Evolutionary conservation across 2,888 invertebrate species (phyloP).

Genomic region (Dryomyza anilis): DNA sequence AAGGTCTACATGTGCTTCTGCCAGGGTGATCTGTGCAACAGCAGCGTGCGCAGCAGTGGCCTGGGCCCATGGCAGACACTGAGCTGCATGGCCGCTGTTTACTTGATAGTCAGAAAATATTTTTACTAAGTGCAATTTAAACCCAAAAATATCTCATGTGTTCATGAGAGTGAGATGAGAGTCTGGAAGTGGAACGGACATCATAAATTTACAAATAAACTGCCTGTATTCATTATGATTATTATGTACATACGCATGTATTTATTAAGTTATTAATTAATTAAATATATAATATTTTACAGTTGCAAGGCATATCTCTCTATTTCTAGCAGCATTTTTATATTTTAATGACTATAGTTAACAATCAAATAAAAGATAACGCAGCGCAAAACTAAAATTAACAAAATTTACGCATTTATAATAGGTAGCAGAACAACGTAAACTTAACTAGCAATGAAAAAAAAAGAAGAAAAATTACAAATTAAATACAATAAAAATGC

Average conservation of each 20-base stretch:
- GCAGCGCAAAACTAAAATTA: not conserved
- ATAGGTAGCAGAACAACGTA: conserved; percentile 1
- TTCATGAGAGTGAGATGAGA: too few species aligned
- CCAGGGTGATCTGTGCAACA: conserved; percentile 85
- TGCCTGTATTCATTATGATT: not conserved
- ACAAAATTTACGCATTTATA: not conserved
- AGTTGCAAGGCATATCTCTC: not conserved
- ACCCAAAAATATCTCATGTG: too few species aligned
- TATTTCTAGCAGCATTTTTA: too few species aligned
- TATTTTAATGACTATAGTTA: not conserved
- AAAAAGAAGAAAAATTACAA: too few species aligned
- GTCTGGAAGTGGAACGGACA: too few species aligned
- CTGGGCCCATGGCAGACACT: not conserved
- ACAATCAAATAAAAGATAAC: not conserved
- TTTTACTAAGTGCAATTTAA: too few species aligned
- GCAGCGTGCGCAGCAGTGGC: not conserved
- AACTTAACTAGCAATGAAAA: too few species aligned
- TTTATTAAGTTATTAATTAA: not conserved
- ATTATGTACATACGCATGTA: not conserved
- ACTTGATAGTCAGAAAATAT: too few species aligned
- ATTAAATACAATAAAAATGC: too few species aligned
- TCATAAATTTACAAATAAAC: too few species aligned
- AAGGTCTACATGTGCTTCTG: conserved; percentile 92
- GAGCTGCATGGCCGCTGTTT: too few species aligned
- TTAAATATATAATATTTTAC: not conserved